phyloP scores from a whole-genome alignment of 2,113 vertebrate species.

The Anarhynchus alexandrinus region DNA sequence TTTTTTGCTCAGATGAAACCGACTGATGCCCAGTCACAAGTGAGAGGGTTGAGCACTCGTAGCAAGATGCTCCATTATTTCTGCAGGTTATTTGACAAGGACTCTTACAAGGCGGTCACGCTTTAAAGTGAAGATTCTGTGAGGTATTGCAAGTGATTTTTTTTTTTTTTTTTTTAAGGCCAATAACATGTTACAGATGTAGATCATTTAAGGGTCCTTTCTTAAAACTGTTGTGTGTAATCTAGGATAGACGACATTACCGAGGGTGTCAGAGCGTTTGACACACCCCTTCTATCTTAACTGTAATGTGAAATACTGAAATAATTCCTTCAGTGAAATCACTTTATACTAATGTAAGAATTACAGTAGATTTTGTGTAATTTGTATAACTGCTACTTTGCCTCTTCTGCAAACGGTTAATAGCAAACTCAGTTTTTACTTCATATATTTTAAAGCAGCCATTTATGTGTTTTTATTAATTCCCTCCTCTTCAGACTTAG shows the following conservation, averaged over 20 bases:
- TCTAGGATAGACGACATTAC: slow-evolving; percentile 56
- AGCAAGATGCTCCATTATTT: slow-evolving; percentile 28
- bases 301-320: slow-evolving; percentile 77
- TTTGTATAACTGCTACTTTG: slow-evolving; percentile 69
- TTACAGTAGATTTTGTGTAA: slow-evolving; percentile 61
- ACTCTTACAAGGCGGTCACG: slow-evolving; percentile 43
- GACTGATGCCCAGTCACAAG: slow-evolving; percentile 39
- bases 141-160: slow-evolving; percentile 53
- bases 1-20: slow-evolving; percentile 57
- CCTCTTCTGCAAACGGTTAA: slow-evolving; percentile 66
- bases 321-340: slow-evolving; percentile 70
- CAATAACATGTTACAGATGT: slow-evolving; percentile 56
- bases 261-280: background rate
- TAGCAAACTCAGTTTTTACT: slow-evolving; percentile 65
- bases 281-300: slow-evolving; percentile 48
- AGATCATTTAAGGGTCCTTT: slow-evolving; percentile 71
- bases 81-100: slow-evolving; percentile 62
- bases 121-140: slow-evolving; percentile 61
- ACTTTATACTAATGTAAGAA: slow-evolving; percentile 62
- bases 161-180: slow-evolving; percentile 9
- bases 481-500: slow-evolving; percentile 54
- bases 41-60: slow-evolving; percentile 30
- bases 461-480: slow-evolving; percentile 61
- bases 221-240: slow-evolving; percentile 68
- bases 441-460: slow-evolving; percentile 61